Percentiles rank a stretch among this genome's conserved stretches.
phyloP scores from a whole-genome alignment of 1,140 invertebrate genomes.

The Ptiloglossa arizonensis region DNA sequence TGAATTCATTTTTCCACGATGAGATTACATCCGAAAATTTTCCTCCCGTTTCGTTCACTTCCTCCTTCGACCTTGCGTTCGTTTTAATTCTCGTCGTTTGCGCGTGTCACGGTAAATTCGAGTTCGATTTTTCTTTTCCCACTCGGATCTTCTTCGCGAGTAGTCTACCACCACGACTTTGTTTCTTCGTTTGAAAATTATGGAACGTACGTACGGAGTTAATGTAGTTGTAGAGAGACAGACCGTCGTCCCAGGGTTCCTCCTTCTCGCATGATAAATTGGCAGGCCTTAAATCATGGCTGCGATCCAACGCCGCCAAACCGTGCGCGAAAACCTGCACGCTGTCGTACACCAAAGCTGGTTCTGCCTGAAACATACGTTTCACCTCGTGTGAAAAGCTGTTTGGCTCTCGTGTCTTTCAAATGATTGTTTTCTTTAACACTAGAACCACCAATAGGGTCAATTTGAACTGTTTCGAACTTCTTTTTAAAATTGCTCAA shows the following conservation, averaged over 20 bases:
- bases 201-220: constrained; percentile 87
- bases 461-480: no score
- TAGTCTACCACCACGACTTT: no score
- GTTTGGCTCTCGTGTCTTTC: background rate
- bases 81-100: no score
- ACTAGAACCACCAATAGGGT: no score
- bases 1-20: no score
- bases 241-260: constrained; percentile 92
- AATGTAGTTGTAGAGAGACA: constrained; percentile 94
- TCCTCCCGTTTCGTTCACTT: no score
- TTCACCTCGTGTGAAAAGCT: constrained; percentile 44
- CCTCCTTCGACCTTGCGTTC: no score
- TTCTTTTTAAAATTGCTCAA: no score
- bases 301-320: constrained; percentile 87
- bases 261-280: constrained; percentile 93
- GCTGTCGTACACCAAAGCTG: constrained; percentile 94
- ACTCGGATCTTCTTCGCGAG: background rate
- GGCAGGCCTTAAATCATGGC: constrained; percentile 85
- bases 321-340: constrained; percentile 93
- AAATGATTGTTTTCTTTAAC: background rate
- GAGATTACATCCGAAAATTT: no score
- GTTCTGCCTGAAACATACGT: constrained; percentile 89
- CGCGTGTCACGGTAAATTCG: no score
- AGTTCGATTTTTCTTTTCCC: no score
- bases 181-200: no score